Base-by-base conservation (phyloP, 2,113 vertebrate genomes). In the Miniopterus natalensis region DNA sequence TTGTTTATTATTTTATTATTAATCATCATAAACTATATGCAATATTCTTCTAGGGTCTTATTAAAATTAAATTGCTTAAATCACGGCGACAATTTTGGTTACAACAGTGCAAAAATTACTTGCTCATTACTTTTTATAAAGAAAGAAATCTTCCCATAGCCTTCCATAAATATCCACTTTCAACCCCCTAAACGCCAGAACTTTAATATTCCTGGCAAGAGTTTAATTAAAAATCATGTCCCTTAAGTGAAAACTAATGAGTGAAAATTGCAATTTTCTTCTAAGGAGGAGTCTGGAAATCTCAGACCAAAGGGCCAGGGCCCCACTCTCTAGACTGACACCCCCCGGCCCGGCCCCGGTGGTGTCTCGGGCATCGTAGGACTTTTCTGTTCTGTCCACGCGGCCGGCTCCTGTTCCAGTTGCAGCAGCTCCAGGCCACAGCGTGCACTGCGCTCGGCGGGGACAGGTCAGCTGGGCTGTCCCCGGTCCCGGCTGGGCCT, bases 321-420 rank as follows among this genome's bases (percentile, higher is more conserved):
- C 3, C 13, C 55, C 78, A 14, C 49, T 53, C 20, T 36, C 7
- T 1, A 13, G 1, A 49, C 18, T 10, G 51, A 79, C 1, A 3
- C 2, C 0, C 18, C 12, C 6, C 1, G 47, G 6, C 21, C 59
- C 12, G 21, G 6, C 10, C 25, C 5, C 27, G 40, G 27, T 36
- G 51, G 11, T 8, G 3, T 2, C 8, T 18, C 45, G 36, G 29
- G 3, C 8, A n/a, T 27, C 23, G 5, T 4, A 73, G 9, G 31
- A 27, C 21, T 20, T 47, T 31, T 53, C 14, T 14, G 65, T 31
- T 29, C 80, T 21, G 23, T 47, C n/a, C 10, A 23, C 27, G 15
- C 14, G 18, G 27, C 8, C 49, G 47, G 20, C 25, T 68, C 53
- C 23, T 40, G 14, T 31, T 36, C 57, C 47, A 31, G 5, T 18